Evolutionary conservation across 2,888 invertebrate genomes (phyloP), one percentile per base, ranked within the genome.

Genomic region (Drosophila lutescens): DNA sequence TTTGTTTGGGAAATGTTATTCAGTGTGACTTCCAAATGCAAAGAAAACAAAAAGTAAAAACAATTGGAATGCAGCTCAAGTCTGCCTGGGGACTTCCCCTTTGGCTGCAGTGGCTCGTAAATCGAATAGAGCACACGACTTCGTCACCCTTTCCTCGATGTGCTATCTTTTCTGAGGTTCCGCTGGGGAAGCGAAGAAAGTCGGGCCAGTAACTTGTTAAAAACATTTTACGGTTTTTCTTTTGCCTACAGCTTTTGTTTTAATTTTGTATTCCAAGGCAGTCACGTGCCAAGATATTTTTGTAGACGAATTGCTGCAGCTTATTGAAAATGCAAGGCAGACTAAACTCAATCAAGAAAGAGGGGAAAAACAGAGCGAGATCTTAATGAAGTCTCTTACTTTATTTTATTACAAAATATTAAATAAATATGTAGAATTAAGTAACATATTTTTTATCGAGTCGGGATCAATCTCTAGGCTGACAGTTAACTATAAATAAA

Each of bases 271-370:
- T 44, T 58, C 44, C 54, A 67, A 59, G 59, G 68, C 79, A 79
- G 78, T 86, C 83, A 86, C 86, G 86, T 86, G 83, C 85, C 80
- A 51, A 34, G 47, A 57, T 70, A 51, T 62, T 71, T 63, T 63
- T 38, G 34, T 38, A 36, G 23, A 40, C 43, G 26, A 38, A 36
- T 69, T 69, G 54, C 38, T 12, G 59, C 51, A 61, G 44, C 59
- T 79, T 62, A 68, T 79, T 79, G 50, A 26, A 70, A 62, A 73
- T 82, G 60, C 82, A 66, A 30, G 34, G 10, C 74, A 62, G 47
- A 50, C 41, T 40, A 23, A 51, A 63, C 67, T 54, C 82, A 85
- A 78, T 79, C 76, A 79, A 61, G 61, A 51, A 54, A 65, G 40
- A 2, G 3, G 40, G 3, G 30, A 30, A 44, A 51, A 46, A 17